Percentiles rank a stretch among this genome's conserved stretches.
These are phyloP conservation scores for Capreolus pygargus DNA, from an alignment of 2,113 vertebrate genomes.

Conservation along the genomic window DNA sequence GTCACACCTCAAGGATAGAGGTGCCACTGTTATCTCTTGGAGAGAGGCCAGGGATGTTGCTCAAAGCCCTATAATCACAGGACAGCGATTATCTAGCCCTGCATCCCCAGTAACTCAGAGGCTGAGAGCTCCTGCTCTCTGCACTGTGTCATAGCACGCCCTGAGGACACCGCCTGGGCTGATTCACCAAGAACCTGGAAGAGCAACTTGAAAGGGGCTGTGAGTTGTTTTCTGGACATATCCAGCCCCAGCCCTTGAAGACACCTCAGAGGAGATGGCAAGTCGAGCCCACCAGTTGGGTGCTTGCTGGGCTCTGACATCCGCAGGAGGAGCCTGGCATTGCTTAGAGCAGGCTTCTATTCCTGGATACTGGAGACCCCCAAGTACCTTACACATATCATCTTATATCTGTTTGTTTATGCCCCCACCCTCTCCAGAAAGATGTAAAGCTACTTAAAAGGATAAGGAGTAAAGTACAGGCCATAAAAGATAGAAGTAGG, in stretches of 20 bases:
- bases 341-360: neutral
- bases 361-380: neutral
- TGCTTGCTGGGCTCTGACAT: neutral
- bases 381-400: neutral
- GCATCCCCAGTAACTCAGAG: fast-evolving
- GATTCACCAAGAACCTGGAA: neutral
- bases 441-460: neutral
- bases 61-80: fast-evolving
- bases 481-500: neutral
- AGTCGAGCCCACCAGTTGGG: fast-evolving
- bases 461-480: neutral
- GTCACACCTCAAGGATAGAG: neutral
- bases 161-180: too few species aligned
- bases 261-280: neutral
- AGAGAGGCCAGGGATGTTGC: neutral
- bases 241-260: neutral
- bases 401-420: neutral
- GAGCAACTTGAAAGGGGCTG: neutral
- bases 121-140: too few species aligned
- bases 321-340: neutral
- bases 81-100: fast-evolving
- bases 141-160: fast-evolving
- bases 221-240: neutral
- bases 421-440: neutral
- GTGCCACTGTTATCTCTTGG: neutral